Conservation (phyloP, 2,113 vertebrate species). For the Hemiprocne comata region DNA sequence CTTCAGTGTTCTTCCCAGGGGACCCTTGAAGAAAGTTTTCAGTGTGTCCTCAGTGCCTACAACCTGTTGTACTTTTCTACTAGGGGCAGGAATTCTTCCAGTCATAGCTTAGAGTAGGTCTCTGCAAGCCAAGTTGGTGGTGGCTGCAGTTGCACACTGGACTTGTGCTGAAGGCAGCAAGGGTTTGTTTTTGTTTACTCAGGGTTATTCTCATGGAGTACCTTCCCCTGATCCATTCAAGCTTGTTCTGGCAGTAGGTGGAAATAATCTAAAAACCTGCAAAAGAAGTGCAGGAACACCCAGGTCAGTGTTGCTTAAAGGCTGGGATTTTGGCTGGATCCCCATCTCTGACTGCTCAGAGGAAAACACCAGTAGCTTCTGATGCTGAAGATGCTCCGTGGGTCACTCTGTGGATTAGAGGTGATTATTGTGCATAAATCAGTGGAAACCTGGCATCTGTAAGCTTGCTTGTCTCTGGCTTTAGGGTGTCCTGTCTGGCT, state of each 20-base stretch:
- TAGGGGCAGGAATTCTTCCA: background rate
- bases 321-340: background rate
- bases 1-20: background rate
- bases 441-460: background rate
- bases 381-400: background rate
- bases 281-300: background rate
- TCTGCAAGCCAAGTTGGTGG: background rate
- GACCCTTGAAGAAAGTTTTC: background rate
- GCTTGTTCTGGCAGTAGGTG: background rate
- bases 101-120: background rate
- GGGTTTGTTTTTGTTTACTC: background rate
- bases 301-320: background rate
- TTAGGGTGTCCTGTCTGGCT: background rate
- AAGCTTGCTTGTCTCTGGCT: background rate
- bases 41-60: background rate
- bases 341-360: background rate
- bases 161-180: background rate
- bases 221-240: background rate
- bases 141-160: fast-evolving
- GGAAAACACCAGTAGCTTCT: background rate
- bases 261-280: background rate
- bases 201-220: background rate
- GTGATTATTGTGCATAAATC: background rate
- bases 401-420: background rate
- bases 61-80: background rate